Conservation (phyloP, 2,797 vertebrate species). For the Brachyalestes nurse region DNA sequence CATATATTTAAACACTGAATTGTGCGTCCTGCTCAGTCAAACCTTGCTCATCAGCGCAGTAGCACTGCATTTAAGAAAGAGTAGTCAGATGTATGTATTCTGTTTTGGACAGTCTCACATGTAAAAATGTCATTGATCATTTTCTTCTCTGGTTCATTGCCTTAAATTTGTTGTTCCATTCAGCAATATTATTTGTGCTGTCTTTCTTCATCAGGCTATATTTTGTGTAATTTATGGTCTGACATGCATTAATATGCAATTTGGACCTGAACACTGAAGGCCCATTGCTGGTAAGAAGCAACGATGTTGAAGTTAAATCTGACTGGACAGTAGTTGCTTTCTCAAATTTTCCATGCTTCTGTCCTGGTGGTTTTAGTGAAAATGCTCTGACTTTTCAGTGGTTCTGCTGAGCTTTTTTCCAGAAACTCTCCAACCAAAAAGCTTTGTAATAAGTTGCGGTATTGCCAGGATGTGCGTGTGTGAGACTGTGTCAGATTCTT, state of each 20-base stretch:
- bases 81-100: neutral
- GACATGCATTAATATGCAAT: conserved; percentile 10
- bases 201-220: conserved; percentile 14
- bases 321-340: neutral
- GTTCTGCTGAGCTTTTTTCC: conserved; percentile 32
- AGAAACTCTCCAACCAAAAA: conserved; percentile 25
- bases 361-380: conserved; percentile 12
- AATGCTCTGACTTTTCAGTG: conserved; percentile 20
- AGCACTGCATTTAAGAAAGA: neutral
- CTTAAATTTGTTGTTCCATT: neutral
- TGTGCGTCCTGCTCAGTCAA: neutral
- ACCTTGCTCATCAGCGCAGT: neutral
- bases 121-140: neutral
- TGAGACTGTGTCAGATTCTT: conserved; percentile 15
- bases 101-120: neutral
- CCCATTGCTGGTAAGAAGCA: conserved; percentile 3
- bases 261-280: conserved; percentile 13
- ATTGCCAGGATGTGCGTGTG: conserved; percentile 20
- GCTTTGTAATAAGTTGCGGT: conserved; percentile 5
- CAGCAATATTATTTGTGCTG: neutral
- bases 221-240: neutral
- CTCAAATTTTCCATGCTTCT: conserved; percentile 11
- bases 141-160: conserved; percentile 13
- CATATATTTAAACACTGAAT: neutral
- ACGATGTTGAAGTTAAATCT: conserved; percentile 26